Evolutionary conservation across 1,140 invertebrate species (phyloP).

Genomic region (Sarcophaga peregrina): DNA sequence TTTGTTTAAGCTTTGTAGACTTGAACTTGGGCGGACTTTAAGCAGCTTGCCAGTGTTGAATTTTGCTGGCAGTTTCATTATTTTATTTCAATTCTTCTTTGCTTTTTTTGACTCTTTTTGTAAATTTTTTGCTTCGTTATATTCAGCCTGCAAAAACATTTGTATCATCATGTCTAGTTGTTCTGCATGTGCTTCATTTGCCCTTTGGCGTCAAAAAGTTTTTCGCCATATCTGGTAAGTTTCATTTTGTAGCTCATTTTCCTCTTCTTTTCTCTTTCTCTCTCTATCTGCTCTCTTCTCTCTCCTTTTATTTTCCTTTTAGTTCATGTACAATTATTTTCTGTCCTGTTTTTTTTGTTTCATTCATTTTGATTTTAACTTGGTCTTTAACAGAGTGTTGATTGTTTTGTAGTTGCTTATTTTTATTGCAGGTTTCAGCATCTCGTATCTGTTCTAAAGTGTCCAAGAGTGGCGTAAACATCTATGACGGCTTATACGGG

Average conservation of each 20-base stretch:
- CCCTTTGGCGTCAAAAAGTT: conserved; percentile 47
- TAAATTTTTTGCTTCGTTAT: background rate
- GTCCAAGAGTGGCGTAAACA: background rate
- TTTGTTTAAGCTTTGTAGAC: background rate
- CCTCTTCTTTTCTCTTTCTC: background rate
- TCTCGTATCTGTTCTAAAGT: background rate
- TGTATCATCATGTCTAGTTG: conserved; percentile 30
- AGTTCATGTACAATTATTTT: background rate
- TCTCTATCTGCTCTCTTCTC: no score
- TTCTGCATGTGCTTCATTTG: conserved; percentile 44
- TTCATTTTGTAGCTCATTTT: conserved; percentile 25
- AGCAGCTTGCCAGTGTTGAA: background rate
- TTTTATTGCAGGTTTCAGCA: background rate
- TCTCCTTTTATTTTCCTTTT: no score
- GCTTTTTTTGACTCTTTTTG: background rate
- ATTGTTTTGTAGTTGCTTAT: conserved; percentile 29
- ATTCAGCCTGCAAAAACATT: background rate
- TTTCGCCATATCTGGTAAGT: conserved; percentile 40
- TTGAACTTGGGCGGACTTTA: conserved; percentile 17
- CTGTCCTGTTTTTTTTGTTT: conserved; percentile 7
- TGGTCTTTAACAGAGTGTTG: conserved; percentile 40
- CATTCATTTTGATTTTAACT: conserved; percentile 30
- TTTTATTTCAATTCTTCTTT: no score
- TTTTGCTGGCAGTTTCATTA: background rate
- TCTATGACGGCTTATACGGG: background rate